These are phyloP conservation scores for Propithecus coquereli DNA, from an alignment of 2,113 vertebrate species.

Conservation along the genomic window DNA sequence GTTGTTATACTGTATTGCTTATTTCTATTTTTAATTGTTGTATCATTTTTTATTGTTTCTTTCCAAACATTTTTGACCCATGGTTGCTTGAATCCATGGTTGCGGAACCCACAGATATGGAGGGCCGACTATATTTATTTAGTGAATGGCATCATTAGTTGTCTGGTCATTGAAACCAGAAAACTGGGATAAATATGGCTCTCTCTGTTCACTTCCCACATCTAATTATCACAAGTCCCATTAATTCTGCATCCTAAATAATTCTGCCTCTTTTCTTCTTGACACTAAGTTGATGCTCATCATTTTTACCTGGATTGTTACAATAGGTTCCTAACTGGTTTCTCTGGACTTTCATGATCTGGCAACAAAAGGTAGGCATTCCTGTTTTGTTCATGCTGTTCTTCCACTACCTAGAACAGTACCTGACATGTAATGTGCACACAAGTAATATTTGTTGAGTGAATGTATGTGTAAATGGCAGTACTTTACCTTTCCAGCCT, in stretches of 20 bases:
- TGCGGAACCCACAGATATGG: background rate
- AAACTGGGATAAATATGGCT: slow-evolving; percentile 20
- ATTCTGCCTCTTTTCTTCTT: background rate
- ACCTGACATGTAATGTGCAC: background rate
- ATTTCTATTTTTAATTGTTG: background rate
- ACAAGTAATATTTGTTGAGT: background rate
- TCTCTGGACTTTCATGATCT: background rate
- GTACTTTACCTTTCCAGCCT: background rate
- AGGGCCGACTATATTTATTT: background rate
- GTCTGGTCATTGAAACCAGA: slow-evolving; percentile 43
- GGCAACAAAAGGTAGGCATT: background rate
- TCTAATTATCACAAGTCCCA: slow-evolving; percentile 5
- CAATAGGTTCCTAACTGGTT: background rate
- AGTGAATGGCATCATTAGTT: background rate
- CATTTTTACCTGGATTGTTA: background rate
- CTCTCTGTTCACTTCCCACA: background rate
- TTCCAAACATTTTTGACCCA: background rate
- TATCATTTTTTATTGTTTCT: background rate
- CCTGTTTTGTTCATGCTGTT: background rate
- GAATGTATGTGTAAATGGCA: background rate
- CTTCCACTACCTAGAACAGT: background rate
- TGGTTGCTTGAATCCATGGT: background rate
- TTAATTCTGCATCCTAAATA: background rate
- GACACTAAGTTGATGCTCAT: background rate
- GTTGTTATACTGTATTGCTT: background rate